Evolutionary conservation across 92 coral and sea anemone species (phyloP).

Genomic region (Bergia puertoricense): DNA sequence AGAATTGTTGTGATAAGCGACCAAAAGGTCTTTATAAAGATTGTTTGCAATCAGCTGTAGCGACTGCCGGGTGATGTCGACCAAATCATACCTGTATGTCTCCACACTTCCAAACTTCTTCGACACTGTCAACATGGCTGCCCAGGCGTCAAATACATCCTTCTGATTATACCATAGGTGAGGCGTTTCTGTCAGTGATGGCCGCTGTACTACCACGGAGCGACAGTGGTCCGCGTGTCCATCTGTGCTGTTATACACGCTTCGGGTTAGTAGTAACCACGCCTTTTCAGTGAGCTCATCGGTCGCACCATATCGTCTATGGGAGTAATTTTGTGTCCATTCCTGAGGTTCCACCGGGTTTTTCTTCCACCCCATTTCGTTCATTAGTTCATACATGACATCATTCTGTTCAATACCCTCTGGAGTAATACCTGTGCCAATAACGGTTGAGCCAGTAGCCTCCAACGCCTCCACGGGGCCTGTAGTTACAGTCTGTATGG

Average conservation of each 20-base stretch:
- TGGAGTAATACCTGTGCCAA: slow-evolving; percentile 88
- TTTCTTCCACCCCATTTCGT: slow-evolving; percentile 90
- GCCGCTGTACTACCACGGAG: slow-evolving; percentile 66
- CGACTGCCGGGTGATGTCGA: slow-evolving; percentile 82
- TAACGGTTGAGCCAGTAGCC: slow-evolving; percentile 66
- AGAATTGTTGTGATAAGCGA: slow-evolving; percentile 58
- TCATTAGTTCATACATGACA: slow-evolving; percentile 85
- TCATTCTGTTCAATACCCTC: slow-evolving; percentile 90
- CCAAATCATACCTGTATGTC: slow-evolving; percentile 88
- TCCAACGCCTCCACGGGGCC: slow-evolving; percentile 66
- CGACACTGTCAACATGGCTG: slow-evolving; percentile 57
- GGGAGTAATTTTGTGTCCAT: slow-evolving; percentile 69
- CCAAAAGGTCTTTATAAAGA: slow-evolving; percentile 60
- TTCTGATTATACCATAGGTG: slow-evolving; percentile 77
- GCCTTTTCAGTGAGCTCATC: slow-evolving; percentile 50
- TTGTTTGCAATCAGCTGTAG: slow-evolving; percentile 67
- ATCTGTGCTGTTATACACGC: slow-evolving; percentile 73
- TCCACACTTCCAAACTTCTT: slow-evolving; percentile 50
- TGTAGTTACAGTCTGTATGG: slow-evolving; percentile 49
- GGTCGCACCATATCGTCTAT: slow-evolving; percentile 65
- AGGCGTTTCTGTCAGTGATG: slow-evolving; percentile 61
- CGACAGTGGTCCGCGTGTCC: slow-evolving; percentile 52
- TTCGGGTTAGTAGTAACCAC: slow-evolving; percentile 61
- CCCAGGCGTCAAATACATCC: slow-evolving; percentile 78
- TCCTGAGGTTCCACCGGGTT: slow-evolving; percentile 40